A percentile compares a stretch with the other conserved stretches of the same genome.
phyloP scores from a whole-genome alignment of 2,797 vertebrate genomes.

The Mycteria americana region DNA sequence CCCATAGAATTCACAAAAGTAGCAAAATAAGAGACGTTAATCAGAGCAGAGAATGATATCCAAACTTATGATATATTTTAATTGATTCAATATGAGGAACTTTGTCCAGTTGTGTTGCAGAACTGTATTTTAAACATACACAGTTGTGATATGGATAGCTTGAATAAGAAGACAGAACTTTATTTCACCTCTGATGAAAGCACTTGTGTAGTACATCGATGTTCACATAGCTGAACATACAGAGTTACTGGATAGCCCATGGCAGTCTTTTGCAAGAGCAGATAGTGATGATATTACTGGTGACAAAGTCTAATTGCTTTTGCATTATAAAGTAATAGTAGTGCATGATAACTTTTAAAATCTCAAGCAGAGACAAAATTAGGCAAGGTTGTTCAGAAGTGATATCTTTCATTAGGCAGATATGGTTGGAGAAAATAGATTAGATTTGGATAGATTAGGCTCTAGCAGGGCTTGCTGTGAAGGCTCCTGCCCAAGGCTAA shows the following conservation, averaged over 20 bases:
- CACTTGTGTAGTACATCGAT: background rate
- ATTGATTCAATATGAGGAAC: background rate
- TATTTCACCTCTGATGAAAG: background rate
- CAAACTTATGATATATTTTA: background rate
- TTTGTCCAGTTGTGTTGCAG: background rate
- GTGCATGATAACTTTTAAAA: background rate
- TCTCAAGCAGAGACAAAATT: slow-evolving; percentile 12
- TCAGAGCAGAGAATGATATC: background rate
- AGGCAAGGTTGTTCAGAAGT: background rate
- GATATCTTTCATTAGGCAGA: background rate
- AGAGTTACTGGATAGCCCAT: background rate
- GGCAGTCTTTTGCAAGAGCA: slow-evolving; percentile 1
- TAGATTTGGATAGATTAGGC: background rate
- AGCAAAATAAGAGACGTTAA: background rate
- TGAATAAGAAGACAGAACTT: background rate
- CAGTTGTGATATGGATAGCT: background rate
- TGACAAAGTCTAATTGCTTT: slow-evolving; percentile 41
- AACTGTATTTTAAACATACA: background rate
- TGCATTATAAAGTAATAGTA: slow-evolving; percentile 21
- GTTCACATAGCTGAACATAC: background rate
- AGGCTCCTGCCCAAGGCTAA: background rate
- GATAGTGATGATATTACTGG: background rate
- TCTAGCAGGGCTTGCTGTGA: background rate
- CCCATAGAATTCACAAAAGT: background rate
- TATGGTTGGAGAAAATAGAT: slow-evolving; percentile 6